phyloP scores from a whole-genome alignment of 2,888 invertebrate genomes.

The Atherix ibis region DNA sequence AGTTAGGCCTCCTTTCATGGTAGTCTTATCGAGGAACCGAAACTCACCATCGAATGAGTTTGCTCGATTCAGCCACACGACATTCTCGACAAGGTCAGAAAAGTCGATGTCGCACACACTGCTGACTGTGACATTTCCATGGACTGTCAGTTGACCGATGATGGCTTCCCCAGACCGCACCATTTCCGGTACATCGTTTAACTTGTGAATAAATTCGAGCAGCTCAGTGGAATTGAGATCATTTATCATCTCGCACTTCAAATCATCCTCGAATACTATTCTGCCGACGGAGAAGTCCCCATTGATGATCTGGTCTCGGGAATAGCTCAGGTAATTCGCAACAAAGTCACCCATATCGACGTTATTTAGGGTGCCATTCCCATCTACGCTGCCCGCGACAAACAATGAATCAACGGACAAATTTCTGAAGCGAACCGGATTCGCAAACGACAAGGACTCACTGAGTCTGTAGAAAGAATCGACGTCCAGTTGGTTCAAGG shows the following conservation, averaged over 20 bases:
- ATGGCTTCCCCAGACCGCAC: slow-evolving; percentile 29
- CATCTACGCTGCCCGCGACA: slow-evolving; percentile 25
- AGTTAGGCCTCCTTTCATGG: no score
- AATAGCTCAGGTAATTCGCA: slow-evolving; percentile 22
- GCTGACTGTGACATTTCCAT: slow-evolving; percentile 25
- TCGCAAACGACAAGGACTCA: slow-evolving; percentile 19
- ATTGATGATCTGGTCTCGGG: slow-evolving; percentile 19
- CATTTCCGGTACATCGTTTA: slow-evolving; percentile 21
- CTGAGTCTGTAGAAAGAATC: no score
- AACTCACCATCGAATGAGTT: no score
- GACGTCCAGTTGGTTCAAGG: slow-evolving; percentile 27
- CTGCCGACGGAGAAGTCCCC: slow-evolving; percentile 21
- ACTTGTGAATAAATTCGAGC: slow-evolving; percentile 19
- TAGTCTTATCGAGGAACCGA: no score
- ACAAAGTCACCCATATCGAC: slow-evolving; percentile 25
- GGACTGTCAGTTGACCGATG: slow-evolving; percentile 24
- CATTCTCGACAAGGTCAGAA: no score
- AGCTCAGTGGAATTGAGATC: slow-evolving; percentile 22
- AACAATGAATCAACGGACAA: slow-evolving; percentile 15
- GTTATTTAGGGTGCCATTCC: slow-evolving; percentile 20
- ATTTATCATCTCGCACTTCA: slow-evolving; percentile 28
- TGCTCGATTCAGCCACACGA: no score
- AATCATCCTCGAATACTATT: slow-evolving; percentile 22
- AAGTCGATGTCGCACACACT: slow-evolving; percentile 19
- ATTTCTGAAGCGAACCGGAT: slow-evolving; percentile 16